Evolutionary conservation across 1,140 invertebrate species (phyloP).

Genomic region (Magallana angulata): DNA sequence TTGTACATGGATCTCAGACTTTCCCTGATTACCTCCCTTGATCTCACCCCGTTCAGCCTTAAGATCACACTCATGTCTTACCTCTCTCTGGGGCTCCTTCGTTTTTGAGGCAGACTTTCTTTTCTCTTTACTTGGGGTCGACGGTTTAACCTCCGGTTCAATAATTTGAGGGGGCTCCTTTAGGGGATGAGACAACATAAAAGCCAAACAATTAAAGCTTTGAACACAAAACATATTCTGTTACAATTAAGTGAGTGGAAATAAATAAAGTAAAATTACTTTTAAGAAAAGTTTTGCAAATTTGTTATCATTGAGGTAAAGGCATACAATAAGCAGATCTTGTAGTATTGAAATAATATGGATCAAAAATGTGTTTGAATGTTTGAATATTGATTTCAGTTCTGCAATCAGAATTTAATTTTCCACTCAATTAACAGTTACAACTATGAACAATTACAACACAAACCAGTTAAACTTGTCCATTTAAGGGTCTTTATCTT

Average conservation of each 20-base stretch:
- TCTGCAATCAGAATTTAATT: no score
- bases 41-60: no score
- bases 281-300: no score
- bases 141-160: conserved; percentile 23
- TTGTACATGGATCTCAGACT: no score
- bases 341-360: no score
- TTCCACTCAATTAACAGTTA: not conserved
- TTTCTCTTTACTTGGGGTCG: conserved; percentile 28
- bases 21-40: no score
- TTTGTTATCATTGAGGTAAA: no score
- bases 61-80: not conserved
- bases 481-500: not conserved
- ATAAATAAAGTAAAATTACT: not conserved
- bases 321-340: no score
- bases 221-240: not conserved
- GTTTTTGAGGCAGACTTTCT: conserved; percentile 35
- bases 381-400: no score
- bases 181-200: conserved; percentile 10
- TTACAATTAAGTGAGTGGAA: not conserved
- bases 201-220: conserved; percentile 27
- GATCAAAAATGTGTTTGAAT: no score
- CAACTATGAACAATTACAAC: not conserved
- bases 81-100: conserved; percentile 46
- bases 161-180: conserved; percentile 37
- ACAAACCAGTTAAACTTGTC: not conserved